Evolutionary conservation across 2,797 vertebrate species (phyloP).

Genomic region (Poeciliopsis presidionis): DNA sequence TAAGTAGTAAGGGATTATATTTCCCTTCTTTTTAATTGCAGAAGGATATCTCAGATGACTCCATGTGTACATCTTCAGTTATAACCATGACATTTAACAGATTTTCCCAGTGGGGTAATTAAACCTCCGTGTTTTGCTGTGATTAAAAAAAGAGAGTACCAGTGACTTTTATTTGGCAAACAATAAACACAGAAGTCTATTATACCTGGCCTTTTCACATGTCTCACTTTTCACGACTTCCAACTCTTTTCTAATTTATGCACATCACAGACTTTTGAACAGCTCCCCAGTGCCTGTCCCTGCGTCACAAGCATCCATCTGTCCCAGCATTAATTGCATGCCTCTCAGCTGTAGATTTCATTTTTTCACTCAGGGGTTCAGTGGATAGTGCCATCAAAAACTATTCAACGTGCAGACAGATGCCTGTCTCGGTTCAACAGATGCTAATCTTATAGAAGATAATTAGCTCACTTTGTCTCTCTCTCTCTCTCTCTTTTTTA

Average conservation of each 20-base stretch:
- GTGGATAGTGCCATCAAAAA: conserved; percentile 65
- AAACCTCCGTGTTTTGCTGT: conserved; percentile 41
- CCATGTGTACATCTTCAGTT: conserved; percentile 14
- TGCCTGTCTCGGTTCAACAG: conserved; percentile 46
- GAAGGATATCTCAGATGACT: conserved; percentile 29
- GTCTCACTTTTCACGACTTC: background rate
- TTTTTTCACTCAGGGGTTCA: conserved; percentile 62
- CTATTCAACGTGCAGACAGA: conserved; percentile 58
- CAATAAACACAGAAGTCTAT: conserved; percentile 52
- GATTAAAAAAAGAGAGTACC: conserved; percentile 39
- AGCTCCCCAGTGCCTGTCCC: conserved; percentile 36
- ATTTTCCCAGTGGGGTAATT: conserved; percentile 44
- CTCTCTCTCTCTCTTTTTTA: background rate
- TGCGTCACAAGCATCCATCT: conserved; percentile 62
- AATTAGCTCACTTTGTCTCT: conserved; percentile 28
- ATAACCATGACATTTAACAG: conserved; percentile 67
- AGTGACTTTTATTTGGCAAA: conserved; percentile 54
- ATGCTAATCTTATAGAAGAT: conserved; percentile 22
- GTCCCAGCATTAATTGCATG: conserved; percentile 56
- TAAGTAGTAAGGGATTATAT: conserved; percentile 20
- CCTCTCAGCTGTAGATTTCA: conserved; percentile 51
- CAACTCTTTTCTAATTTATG: background rate
- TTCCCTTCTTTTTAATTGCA: conserved; percentile 15
- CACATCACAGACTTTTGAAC: conserved; percentile 16
- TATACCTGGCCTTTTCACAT: conserved; percentile 51